Evolutionary conservation across 2,888 invertebrate species (phyloP), one percentile per base, ranked within the genome.

Genomic region (Aplocera efformata): DNA sequence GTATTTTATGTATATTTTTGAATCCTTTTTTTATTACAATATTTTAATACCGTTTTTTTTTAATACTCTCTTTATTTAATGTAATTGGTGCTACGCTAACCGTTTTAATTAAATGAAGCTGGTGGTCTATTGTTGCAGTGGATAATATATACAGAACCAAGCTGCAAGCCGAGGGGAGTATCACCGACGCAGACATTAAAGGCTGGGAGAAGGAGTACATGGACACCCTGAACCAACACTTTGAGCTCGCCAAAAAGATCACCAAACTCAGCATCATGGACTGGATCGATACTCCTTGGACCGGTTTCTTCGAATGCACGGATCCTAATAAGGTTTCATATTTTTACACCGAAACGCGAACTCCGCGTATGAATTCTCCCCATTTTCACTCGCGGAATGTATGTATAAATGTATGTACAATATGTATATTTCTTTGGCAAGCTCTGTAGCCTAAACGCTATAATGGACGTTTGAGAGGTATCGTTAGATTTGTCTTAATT

Each of bases 281-380:
- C 67, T 98, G 98, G 98, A 90, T 98, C 33, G 98, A 98, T 76
- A 97, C 97, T 3, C 98, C 98, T 0, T 98, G 98, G 98, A 95
- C 95, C 20, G 95, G 95, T 22, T 95, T 94, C 82, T 94, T 94
- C 58, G 94, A 94, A 67, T 91, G 94, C 9, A 92, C 90, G 59
- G 96, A 96, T 69, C 95, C 96, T 0, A 90, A 95, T 63, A 92
- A 92, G 77, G 85, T 80, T 23, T 29, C n/a, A 0, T 32, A 5
- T 13, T 26, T 13, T 13, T 13, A n/a, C 8, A 3, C 29, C 6
- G 13, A 17, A 17, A n/a, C n/a, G n/a, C n/a, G n/a, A n/a, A n/a
- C n/a, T n/a, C n/a, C n/a, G n/a, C n/a, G n/a, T n/a, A n/a, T n/a
- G n/a, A n/a, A n/a, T n/a, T n/a, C n/a, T n/a, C n/a, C n/a, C n/a